Conservation (phyloP, 2,113 vertebrate genomes). For the Cephalopholis sonnerati region DNA sequence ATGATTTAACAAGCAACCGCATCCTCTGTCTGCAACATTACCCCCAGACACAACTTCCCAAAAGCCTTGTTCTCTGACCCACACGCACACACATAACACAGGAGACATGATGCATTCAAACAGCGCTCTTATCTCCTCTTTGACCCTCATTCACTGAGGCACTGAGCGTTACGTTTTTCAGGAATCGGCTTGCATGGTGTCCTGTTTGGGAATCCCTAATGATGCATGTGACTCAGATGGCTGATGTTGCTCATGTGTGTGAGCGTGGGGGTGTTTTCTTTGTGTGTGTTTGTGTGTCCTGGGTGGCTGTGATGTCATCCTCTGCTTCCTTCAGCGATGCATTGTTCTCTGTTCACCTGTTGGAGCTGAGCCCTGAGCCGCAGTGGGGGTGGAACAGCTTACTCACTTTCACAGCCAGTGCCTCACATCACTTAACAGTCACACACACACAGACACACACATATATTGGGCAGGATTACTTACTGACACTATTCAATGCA, state of each 20-base stretch:
- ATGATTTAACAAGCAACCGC: conserved; percentile 59
- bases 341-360: conserved; percentile 73
- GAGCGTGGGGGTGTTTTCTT: not conserved
- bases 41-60: conserved; percentile 53
- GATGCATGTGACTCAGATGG: conserved; percentile 37
- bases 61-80: conserved; percentile 1
- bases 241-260: not conserved
- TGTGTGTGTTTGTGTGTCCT: conserved; percentile 27
- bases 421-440: conserved; percentile 22
- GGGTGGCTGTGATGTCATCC: conserved; percentile 52
- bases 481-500: not conserved
- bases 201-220: conserved; percentile 23
- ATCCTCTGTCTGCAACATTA: conserved; percentile 62
- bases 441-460: not conserved
- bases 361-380: conserved; percentile 38
- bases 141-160: conserved; percentile 13
- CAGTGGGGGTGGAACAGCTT: conserved; percentile 40
- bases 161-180: not conserved
- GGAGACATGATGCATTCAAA: not conserved
- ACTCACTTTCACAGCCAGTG: conserved; percentile 69
- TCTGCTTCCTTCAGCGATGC: conserved; percentile 24
- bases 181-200: not conserved
- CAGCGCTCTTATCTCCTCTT: conserved; percentile 6
- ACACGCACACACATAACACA: conserved; percentile 6
- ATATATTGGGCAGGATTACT: not conserved